These are phyloP conservation scores for Colletes gigas DNA, from an alignment of 1,140 invertebrate species.

Conservation along the genomic window DNA sequence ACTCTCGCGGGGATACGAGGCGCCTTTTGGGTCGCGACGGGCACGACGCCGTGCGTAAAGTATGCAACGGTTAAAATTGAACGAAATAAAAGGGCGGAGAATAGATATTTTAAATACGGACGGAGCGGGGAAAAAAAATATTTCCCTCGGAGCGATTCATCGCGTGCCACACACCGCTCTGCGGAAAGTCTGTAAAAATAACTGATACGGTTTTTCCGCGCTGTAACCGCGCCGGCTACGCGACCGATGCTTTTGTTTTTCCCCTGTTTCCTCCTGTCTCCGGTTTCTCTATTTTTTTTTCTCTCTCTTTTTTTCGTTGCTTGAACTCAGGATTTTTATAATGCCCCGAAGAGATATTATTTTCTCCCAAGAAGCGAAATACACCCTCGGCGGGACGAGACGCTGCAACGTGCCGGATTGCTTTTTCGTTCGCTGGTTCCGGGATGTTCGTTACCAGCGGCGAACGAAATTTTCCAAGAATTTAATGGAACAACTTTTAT, in stretches of 20 bases:
- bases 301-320: conserved; percentile 8
- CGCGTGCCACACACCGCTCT: neutral
- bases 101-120: too few relatives aligned
- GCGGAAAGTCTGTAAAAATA: conserved; percentile 1
- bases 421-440: conserved; percentile 1
- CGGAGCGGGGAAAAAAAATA: neutral
- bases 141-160: conserved; percentile 21
- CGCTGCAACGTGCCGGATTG: neutral
- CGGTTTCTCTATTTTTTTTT: neutral
- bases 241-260: conserved; percentile 21
- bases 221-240: neutral
- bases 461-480: neutral
- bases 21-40: neutral
- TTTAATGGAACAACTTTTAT: too few relatives aligned
- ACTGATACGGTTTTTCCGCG: conserved; percentile 30
- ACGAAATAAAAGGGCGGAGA: neutral
- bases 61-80: neutral
- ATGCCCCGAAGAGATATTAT: neutral
- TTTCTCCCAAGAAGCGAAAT: neutral
- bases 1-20: neutral
- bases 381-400: neutral
- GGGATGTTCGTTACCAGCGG: neutral
- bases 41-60: neutral
- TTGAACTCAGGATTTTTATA: neutral
- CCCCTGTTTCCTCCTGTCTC: conserved; percentile 1